Evolutionary conservation across 2,888 invertebrate species (phyloP).

Genomic region (Scaptomyza reducta): DNA sequence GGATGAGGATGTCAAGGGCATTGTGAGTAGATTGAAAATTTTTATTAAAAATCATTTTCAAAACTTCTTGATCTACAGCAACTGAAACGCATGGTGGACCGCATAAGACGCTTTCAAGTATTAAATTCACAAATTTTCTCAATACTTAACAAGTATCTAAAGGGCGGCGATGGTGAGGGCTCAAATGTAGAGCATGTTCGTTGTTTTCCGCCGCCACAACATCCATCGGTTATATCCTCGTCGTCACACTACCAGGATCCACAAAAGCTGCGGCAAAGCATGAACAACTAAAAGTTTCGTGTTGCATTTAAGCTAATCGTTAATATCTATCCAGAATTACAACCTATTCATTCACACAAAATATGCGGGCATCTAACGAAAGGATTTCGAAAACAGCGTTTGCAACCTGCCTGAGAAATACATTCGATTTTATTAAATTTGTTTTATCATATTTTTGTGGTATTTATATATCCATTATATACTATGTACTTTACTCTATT

Average conservation of each 20-base stretch:
- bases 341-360: conserved; percentile 32
- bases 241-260: conserved; percentile 87
- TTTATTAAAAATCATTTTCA: neutral
- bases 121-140: conserved; percentile 99
- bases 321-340: conserved; percentile 52
- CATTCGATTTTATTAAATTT: conserved; percentile 70
- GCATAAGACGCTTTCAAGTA: conserved; percentile 98
- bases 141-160: conserved; percentile 96
- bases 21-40: conserved; percentile 88
- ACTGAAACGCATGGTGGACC: conserved; percentile 97
- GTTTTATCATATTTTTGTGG: conserved; percentile 30
- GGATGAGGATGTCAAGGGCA: conserved; percentile 96
- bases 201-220: conserved; percentile 97
- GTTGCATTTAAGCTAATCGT: conserved; percentile 58
- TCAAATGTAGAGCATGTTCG: conserved; percentile 97
- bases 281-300: conserved; percentile 76
- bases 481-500: conserved; percentile 54
- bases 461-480: conserved; percentile 23
- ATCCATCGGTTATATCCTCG: conserved; percentile 87
- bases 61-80: conserved; percentile 86
- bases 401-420: conserved; percentile 24
- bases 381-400: conserved; percentile 6
- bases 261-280: conserved; percentile 85
- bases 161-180: conserved; percentile 91
- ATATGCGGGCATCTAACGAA: conserved; percentile 27